phyloP scores from a whole-genome alignment of 37 sponge, comb jelly and placozoan genomes.

The Eunapius fragilis region DNA sequence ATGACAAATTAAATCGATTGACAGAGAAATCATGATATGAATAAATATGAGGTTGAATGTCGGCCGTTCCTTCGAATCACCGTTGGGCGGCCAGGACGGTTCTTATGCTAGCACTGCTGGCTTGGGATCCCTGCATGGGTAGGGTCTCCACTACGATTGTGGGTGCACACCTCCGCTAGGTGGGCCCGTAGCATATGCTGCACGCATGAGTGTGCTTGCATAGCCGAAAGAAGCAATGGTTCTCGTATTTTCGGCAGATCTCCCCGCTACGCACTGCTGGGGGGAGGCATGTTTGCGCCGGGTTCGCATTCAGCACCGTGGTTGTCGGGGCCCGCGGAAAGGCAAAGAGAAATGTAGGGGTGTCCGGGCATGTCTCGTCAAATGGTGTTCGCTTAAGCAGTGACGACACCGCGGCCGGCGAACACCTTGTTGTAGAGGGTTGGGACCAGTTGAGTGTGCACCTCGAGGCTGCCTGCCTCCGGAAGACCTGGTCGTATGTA shows the following conservation, averaged over 20 bases:
- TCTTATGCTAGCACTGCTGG: background rate
- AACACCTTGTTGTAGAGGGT: constrained; percentile 40
- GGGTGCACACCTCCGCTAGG: background rate
- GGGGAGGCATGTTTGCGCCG: background rate
- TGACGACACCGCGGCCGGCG: background rate
- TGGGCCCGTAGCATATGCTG: background rate
- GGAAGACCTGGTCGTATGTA: constrained; percentile 16
- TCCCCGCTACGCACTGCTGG: background rate
- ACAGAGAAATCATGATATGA: background rate
- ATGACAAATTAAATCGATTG: no score
- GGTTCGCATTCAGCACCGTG: background rate
- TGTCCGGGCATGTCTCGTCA: background rate
- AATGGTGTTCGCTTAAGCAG: background rate
- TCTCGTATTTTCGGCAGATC: background rate
- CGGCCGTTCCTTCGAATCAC: no score
- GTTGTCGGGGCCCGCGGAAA: background rate
- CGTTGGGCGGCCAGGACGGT: background rate
- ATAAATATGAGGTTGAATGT: background rate
- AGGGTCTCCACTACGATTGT: background rate
- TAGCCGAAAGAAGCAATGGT: background rate
- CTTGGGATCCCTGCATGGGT: background rate
- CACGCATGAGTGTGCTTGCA: background rate
- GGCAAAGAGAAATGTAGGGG: background rate
- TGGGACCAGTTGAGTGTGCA: constrained; percentile 29
- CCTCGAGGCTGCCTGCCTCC: constrained; percentile 5